Conservation (phyloP, 2,888 invertebrate genomes). For the Orthosia gothica region DNA sequence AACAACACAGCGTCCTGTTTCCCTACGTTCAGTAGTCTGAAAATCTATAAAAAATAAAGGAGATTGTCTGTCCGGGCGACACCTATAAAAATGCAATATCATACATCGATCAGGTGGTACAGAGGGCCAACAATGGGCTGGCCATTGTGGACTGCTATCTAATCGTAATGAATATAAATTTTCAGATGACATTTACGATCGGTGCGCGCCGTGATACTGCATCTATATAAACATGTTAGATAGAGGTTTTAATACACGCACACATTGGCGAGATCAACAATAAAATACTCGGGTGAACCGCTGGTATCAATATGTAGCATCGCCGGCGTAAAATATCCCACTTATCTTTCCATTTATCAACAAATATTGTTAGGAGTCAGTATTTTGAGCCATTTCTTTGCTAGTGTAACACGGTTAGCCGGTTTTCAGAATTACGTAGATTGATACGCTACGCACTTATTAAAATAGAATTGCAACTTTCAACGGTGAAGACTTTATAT, state of each 20-base stretch:
- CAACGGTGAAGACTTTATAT: background rate
- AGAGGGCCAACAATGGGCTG: slow-evolving; percentile 85
- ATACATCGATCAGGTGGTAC: slow-evolving; percentile 88
- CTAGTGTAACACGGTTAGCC: slow-evolving; percentile 27
- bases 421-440: background rate
- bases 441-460: background rate
- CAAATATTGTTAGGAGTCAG: slow-evolving; percentile 75
- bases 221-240: slow-evolving; percentile 87
- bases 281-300: slow-evolving; percentile 77
- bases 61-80: slow-evolving; percentile 74
- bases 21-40: slow-evolving; percentile 73
- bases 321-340: slow-evolving; percentile 79
- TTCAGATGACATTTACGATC: slow-evolving; percentile 91
- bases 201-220: slow-evolving; percentile 87
- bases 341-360: slow-evolving; percentile 83
- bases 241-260: slow-evolving; percentile 84
- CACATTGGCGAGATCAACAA: slow-evolving; percentile 78
- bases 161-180: slow-evolving; percentile 92
- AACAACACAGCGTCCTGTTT: slow-evolving; percentile 80
- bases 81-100: slow-evolving; percentile 88
- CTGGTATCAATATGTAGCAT: slow-evolving; percentile 85
- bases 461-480: background rate
- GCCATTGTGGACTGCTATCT: slow-evolving; percentile 89
- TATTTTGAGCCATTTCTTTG: slow-evolving; percentile 66
- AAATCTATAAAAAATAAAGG: slow-evolving; percentile 74